phyloP scores from a whole-genome alignment of 2,888 invertebrate species.

The Drosophila kuntzei region DNA sequence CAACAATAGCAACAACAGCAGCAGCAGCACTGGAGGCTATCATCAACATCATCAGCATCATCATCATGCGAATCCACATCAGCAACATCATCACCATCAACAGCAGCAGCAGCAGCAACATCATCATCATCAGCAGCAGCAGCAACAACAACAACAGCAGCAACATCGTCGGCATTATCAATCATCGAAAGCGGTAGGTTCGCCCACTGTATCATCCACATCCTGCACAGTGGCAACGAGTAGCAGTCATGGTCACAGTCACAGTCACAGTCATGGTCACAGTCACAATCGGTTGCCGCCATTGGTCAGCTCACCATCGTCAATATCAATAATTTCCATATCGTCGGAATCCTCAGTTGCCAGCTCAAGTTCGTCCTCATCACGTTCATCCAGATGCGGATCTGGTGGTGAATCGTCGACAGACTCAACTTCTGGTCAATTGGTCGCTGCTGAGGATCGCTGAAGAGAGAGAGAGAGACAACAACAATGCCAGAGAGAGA shows the following conservation, averaged over 20 bases:
- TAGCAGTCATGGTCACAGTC: slow-evolving; percentile 17
- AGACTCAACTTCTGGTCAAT: slow-evolving; percentile 33
- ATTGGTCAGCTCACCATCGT: slow-evolving; percentile 79
- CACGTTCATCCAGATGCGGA: slow-evolving; percentile 52
- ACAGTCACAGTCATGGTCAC: slow-evolving; percentile 8
- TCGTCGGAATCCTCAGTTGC: slow-evolving; percentile 83
- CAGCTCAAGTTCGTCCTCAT: slow-evolving; percentile 64
- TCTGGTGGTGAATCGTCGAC: slow-evolving; percentile 48
- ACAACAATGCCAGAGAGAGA: slow-evolving; percentile 1
- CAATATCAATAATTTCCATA: slow-evolving; percentile 83
- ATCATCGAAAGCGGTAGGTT: slow-evolving; percentile 49
- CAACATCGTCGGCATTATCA: slow-evolving; percentile 52
- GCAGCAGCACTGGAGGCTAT: slow-evolving; percentile 27
- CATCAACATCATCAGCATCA: slow-evolving; percentile 44
- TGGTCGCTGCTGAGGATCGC: slow-evolving; percentile 37
- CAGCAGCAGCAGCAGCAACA: slow-evolving; percentile 40
- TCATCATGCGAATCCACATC: slow-evolving; percentile 47
- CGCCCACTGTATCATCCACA: slow-evolving; percentile 47
- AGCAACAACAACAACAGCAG: slow-evolving; percentile 49
- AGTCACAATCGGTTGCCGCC: slow-evolving; percentile 54
- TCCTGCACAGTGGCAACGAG: slow-evolving; percentile 41
- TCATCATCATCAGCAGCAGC: slow-evolving; percentile 34
- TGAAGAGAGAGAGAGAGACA: slow-evolving; percentile 17
- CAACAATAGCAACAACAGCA: slow-evolving; percentile 42
- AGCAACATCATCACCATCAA: slow-evolving; percentile 65